phyloP scores from a whole-genome alignment of 1,140 invertebrate species.

The Nixonia krombeini region DNA sequence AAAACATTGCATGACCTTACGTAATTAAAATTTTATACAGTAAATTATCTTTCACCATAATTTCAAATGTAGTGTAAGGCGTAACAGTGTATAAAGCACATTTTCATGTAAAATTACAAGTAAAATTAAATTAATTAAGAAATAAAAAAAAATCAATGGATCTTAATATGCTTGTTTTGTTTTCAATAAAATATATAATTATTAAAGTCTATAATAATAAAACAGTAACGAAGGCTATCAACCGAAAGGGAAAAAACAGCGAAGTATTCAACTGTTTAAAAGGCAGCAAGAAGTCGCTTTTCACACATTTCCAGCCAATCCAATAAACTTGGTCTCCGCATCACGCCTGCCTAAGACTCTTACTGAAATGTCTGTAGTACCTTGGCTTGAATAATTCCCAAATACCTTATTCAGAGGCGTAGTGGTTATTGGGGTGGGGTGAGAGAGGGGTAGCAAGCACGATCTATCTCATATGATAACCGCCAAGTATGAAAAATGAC shows the following conservation, averaged over 20 bases:
- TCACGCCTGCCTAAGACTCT: slow-evolving; percentile 62
- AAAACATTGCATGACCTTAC: no score
- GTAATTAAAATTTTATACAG: no score
- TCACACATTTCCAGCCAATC: slow-evolving; percentile 58
- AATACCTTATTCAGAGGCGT: slow-evolving; percentile 38
- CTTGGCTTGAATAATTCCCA: slow-evolving; percentile 50
- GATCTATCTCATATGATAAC: slow-evolving; percentile 5
- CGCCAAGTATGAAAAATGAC: neutral
- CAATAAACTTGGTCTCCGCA: slow-evolving; percentile 58
- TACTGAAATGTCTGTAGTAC: slow-evolving; percentile 49
- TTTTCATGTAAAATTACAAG: no score
- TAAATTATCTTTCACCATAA: no score
- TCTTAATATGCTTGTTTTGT: no score
- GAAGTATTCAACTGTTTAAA: slow-evolving; percentile 45
- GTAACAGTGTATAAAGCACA: no score
- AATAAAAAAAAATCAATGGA: no score
- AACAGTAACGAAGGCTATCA: no score
- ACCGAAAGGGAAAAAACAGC: slow-evolving; percentile 38
- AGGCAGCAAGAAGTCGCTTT: slow-evolving; percentile 62
- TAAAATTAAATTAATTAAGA: no score
- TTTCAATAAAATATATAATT: no score
- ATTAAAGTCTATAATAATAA: no score
- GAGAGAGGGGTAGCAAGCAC: slow-evolving; percentile 6
- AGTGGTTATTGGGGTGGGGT: slow-evolving; percentile 42
- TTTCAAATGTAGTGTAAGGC: no score